Base-by-base conservation (phyloP, 2,113 vertebrate species). In the Catharus minimus region DNA sequence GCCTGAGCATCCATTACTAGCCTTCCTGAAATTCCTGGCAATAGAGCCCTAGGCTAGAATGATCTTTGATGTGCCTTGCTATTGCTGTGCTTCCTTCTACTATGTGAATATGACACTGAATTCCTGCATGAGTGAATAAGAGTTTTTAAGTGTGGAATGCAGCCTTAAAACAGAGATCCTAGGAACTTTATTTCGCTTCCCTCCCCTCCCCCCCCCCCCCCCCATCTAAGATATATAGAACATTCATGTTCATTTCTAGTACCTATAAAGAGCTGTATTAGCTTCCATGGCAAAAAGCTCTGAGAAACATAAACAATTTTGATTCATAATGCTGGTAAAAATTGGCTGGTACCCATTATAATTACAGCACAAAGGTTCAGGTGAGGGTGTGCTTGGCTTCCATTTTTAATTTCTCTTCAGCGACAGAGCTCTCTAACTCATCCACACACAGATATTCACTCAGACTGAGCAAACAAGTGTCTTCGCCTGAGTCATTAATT, bases 401-500 rank as follows among this genome's bases (percentile, higher is more conserved):
- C 21, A 28, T 33, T 86, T 92, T 82, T 82, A 53, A 88, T 74
- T 82, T 71, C 30, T 67, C 32, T 65, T 86, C 49, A 16, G 15
- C 10, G 72, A 86, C 55, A 76, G 62, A 81, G 47, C 36, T 72
- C 19, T 83, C 72, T 52, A 43, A 53, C 82, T 57, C 21, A 74
- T 69, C 32, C 26, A 58, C 18, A 17, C 28, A 88, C 62, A 88
- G 58, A 74, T 84, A 73, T 14, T 64, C 61, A 57, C 27, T 78
- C n/a, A 91, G 30, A 78, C 30, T 1, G 4, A 89, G 65, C 41
- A 89, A 92, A 84, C 50, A 85, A 86, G 18, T 3, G 2, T 49
- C 55, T 36, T 93, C 68, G 74, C 57, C 44, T 61, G 22, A 58
- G 28, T 69, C 73, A 94, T 73, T 88, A 89, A 93, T 92, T 96